Base-by-base conservation (phyloP, 2,888 invertebrate species). In the Plebejus anna region DNA sequence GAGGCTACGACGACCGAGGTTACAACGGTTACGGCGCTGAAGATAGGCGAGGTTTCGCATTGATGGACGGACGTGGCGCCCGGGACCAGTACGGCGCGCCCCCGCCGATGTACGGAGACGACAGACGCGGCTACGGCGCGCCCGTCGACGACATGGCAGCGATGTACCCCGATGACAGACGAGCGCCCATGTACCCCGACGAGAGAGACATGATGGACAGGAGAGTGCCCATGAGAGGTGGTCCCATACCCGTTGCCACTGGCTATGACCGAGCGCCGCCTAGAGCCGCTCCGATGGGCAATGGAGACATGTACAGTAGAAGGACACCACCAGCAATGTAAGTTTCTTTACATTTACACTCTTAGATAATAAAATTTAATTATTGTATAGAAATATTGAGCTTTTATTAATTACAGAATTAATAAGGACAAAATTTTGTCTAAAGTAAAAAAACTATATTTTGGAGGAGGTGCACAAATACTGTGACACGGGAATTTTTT, bases 251-350 rank as follows among this genome's bases (percentile, higher is more conserved):
- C 1, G 83, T 87, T 81, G 78, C 87, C 2, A 80, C 85, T 0
- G 85, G 86, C 13, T 91, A 90, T 79, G 94, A 93, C 42, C 85
- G 92, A 16, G 84, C 86, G 7, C 85, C 89, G 16, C 89, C 90
- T 0, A 82, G 90, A 7, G 81, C 87, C 1, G 86, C 87, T 32
- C 87, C 88, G 57, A 87, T 90, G 86, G 89, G 89, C 80, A 92
- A 91, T 78, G 92, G 91, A 6, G 91, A 91, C 79, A 94, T 94
- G 92, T 95, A 91, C 85, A 94, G 93, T 84, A 85, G 94, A 78
- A 88, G 94, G 79, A 89, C 91, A 75, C 90, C 90, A 72, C 83
- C 84, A 36, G 81, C 83, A 75, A 91, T 92, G 91, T 91, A 71
- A 88, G 90, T 61, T 59, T 7, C 22, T 70, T 55, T 55, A 55